phyloP scores from a whole-genome alignment of 2,888 invertebrate species.

The Drosophila mercatorum region DNA sequence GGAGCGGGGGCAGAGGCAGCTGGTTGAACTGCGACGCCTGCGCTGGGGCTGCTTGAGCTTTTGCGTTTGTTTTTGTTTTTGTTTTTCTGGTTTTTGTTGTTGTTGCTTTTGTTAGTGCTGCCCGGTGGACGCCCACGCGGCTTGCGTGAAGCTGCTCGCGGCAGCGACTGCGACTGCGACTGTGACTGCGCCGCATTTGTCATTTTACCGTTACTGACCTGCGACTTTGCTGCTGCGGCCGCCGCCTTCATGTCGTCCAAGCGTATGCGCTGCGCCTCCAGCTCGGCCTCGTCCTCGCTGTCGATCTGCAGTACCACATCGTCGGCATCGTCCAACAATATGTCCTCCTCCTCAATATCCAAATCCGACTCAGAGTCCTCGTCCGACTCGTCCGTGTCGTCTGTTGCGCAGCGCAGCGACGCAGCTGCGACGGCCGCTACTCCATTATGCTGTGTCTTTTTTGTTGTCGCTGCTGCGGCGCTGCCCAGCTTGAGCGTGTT shows the following conservation, averaged over 20 bases:
- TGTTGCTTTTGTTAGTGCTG: constrained; percentile 43
- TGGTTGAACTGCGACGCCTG: constrained; percentile 50
- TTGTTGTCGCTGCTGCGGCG: constrained; percentile 58
- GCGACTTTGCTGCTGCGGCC: constrained; percentile 57
- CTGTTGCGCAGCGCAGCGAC: constrained; percentile 60
- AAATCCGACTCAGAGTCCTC: constrained; percentile 65
- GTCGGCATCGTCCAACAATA: constrained; percentile 66
- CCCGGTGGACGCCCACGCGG: constrained; percentile 68
- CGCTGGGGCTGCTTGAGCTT: constrained; percentile 59
- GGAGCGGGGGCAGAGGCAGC: not conserved
- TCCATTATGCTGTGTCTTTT: constrained; percentile 74
- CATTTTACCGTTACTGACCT: constrained; percentile 57
- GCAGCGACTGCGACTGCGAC: constrained; percentile 8
- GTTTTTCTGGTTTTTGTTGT: constrained; percentile 42
- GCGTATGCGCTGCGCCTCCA: constrained; percentile 81
- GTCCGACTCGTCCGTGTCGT: constrained; percentile 64
- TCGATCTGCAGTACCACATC: constrained; percentile 76
- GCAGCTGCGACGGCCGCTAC: constrained; percentile 70
- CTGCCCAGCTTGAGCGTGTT: constrained; percentile 53
- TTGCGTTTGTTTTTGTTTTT: constrained; percentile 59
- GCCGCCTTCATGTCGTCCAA: constrained; percentile 70
- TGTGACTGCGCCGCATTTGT: constrained; percentile 28
- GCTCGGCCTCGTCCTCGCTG: constrained; percentile 81
- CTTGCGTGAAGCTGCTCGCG: constrained; percentile 43
- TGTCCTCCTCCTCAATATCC: constrained; percentile 68